Percentiles rank a stretch among this genome's conserved stretches.
phyloP scores from a whole-genome alignment of 1,140 invertebrate genomes.

The Leptinotarsa defecta region DNA sequence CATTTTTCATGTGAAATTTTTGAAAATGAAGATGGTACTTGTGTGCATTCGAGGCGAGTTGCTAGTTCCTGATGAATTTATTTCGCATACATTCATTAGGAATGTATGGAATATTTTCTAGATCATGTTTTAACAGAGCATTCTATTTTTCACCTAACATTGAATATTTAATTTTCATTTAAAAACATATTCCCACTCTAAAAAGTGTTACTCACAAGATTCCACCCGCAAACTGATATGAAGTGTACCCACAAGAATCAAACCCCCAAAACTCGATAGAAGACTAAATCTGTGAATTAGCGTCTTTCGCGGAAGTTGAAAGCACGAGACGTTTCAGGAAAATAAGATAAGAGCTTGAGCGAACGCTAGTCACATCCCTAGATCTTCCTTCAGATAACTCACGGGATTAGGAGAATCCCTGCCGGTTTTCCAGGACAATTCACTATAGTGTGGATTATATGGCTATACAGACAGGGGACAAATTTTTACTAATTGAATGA shows the following conservation, averaged over 20 bases:
- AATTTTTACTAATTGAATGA: slow-evolving; percentile 24
- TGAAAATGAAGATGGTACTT: too few species aligned
- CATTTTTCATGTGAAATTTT: too few species aligned
- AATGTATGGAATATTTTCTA: too few species aligned
- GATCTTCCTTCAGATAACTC: slow-evolving; percentile 31
- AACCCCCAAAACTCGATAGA: background rate
- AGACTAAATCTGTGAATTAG: slow-evolving; percentile 23
- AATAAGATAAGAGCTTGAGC: slow-evolving; percentile 34
- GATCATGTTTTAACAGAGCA: too few species aligned
- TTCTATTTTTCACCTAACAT: too few species aligned
- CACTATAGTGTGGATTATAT: slow-evolving; percentile 2
- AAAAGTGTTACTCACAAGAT: too few species aligned
- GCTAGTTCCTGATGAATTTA: too few species aligned
- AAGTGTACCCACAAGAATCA: background rate
- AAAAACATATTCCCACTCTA: too few species aligned
- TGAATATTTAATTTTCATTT: too few species aligned
- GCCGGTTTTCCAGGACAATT: slow-evolving; percentile 13
- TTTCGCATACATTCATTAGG: too few species aligned
- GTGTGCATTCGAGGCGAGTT: too few species aligned
- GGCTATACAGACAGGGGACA: slow-evolving; percentile 1
- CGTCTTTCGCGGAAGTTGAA: slow-evolving; percentile 11
- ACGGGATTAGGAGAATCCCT: slow-evolving; percentile 22
- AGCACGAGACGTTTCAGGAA: slow-evolving; percentile 28
- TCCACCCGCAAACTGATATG: too few species aligned
- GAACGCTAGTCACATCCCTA: slow-evolving; percentile 23